phyloP scores from a whole-genome alignment of 2,797 vertebrate species.

The Chelmon rostratus region DNA sequence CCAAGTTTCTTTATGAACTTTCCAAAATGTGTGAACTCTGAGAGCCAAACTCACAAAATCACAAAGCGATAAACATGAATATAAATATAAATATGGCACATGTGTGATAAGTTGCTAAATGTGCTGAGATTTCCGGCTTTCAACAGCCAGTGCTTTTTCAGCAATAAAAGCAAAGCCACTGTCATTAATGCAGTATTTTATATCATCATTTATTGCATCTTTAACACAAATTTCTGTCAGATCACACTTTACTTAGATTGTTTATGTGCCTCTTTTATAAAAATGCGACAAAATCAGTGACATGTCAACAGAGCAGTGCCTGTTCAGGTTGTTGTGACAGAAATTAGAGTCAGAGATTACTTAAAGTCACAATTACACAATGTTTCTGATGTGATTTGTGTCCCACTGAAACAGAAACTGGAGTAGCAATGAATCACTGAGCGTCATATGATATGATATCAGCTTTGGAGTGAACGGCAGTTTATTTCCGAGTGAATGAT shows the following conservation, averaged over 20 bases:
- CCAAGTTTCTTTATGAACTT: background rate
- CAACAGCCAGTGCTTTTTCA: background rate
- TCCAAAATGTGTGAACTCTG: background rate
- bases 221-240: constrained; percentile 7
- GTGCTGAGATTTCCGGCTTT: background rate
- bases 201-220: background rate
- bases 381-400: background rate
- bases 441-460: background rate
- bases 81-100: too few relatives aligned
- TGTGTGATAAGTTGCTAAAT: background rate
- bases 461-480: background rate
- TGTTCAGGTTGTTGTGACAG: constrained; percentile 1
- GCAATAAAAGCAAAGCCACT: background rate
- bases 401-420: constrained; percentile 14
- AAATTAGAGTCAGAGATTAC: constrained; percentile 13
- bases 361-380: constrained; percentile 17
- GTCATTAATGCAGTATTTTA: background rate
- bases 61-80: background rate
- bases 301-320: constrained; percentile 14
- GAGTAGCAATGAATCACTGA: background rate
- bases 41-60: too few relatives aligned
- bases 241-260: background rate
- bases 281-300: constrained; percentile 18
- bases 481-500: constrained; percentile 2
- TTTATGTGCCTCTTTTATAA: constrained; percentile 7